Evolutionary conservation across 1,140 invertebrate genomes (phyloP).

Genomic region (Drosophila kurseongensis): DNA sequence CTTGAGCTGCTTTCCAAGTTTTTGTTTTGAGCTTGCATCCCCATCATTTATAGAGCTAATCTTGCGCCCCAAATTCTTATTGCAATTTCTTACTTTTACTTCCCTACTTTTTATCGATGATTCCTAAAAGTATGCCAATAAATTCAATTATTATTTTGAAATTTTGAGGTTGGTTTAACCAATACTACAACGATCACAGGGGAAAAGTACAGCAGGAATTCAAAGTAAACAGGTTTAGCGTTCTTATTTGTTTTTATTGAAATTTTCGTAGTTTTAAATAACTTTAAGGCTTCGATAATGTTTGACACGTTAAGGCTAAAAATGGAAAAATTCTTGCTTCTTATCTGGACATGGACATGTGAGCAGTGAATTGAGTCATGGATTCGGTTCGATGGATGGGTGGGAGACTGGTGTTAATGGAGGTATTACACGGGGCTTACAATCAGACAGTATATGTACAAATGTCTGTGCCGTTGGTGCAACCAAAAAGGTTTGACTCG

Average conservation of each 20-base stretch:
- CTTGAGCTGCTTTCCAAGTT: background rate
- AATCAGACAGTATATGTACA: constrained; percentile 42
- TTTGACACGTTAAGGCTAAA: constrained; percentile 72
- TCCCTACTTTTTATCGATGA: background rate
- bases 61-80: too few relatives aligned
- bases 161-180: background rate
- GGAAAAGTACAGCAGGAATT: background rate
- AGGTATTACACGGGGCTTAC: constrained; percentile 37
- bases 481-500: constrained; percentile 15
- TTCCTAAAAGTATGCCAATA: constrained; percentile 15
- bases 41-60: background rate
- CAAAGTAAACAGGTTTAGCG: constrained; percentile 13
- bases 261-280: constrained; percentile 75
- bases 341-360: constrained; percentile 51
- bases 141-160: background rate
- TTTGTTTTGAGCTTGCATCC: too few relatives aligned
- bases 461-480: constrained; percentile 27
- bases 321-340: constrained; percentile 69
- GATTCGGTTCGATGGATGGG: constrained; percentile 28
- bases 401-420: constrained; percentile 3
- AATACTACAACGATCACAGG: background rate
- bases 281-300: constrained; percentile 78
- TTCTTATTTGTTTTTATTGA: constrained; percentile 74
- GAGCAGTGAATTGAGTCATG: constrained; percentile 35
- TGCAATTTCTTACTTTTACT: background rate